Conservation (phyloP, 2,113 vertebrate species). For the Xenus cinereus region DNA sequence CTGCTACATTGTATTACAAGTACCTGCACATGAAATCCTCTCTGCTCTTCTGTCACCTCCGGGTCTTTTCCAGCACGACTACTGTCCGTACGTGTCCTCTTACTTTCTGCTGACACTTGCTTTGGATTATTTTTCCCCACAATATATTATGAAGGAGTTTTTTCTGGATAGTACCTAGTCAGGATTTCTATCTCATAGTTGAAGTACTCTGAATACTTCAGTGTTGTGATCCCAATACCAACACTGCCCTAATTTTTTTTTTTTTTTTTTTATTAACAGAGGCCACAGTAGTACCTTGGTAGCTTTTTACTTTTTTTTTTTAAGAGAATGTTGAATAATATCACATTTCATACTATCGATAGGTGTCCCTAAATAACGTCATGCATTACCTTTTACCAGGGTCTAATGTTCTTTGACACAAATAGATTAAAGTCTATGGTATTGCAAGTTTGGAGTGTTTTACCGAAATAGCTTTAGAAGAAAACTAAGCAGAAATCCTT, state of each 20-base stretch:
- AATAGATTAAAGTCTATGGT: background rate
- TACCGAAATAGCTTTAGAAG: background rate
- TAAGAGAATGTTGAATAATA: background rate
- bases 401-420: background rate
- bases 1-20: background rate
- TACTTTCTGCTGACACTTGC: background rate
- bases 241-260: background rate
- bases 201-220: background rate
- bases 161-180: background rate
- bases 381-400: rapidly evolving
- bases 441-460: background rate
- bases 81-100: rapidly evolving
- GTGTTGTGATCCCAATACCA: background rate
- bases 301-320: background rate
- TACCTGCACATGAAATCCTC: rapidly evolving
- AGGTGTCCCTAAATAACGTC: background rate
- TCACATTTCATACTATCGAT: background rate
- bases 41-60: background rate
- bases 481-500: background rate
- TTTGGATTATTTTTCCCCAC: background rate
- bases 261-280: background rate
- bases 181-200: background rate
- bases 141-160: background rate
- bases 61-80: rapidly evolving
- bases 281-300: background rate